phyloP scores from a whole-genome alignment of 2,888 invertebrate species.

The Trachelus tabidus region DNA sequence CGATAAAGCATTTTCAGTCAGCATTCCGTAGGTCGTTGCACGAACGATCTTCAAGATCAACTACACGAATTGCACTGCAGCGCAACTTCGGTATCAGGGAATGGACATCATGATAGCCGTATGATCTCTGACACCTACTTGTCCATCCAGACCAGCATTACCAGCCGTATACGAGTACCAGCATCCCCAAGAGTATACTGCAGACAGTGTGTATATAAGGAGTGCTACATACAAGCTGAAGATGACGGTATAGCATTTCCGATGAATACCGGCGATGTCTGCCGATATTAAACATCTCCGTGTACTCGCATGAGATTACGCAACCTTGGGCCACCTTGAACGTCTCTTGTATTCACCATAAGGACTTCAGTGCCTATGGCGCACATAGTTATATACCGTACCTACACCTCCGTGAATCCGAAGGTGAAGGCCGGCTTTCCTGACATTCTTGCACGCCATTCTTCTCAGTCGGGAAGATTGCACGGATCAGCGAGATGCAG shows the following conservation, averaged over 20 bases:
- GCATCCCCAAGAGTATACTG: background rate
- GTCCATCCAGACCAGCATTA: background rate
- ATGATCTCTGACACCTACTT: slow-evolving; percentile 5
- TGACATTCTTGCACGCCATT: slow-evolving; percentile 4
- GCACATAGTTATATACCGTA: background rate
- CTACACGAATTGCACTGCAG: background rate
- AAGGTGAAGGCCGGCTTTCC: background rate
- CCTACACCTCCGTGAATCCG: background rate
- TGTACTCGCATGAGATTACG: background rate
- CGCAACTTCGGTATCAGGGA: background rate
- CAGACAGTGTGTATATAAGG: background rate
- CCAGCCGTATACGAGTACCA: background rate
- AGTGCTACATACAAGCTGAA: background rate
- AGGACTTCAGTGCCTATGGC: background rate
- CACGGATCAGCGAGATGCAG: slow-evolving; percentile 4
- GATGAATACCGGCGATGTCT: background rate
- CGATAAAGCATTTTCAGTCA: background rate
- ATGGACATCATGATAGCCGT: background rate
- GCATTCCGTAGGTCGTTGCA: background rate
- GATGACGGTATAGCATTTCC: background rate
- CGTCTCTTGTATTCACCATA: background rate
- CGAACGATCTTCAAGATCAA: background rate
- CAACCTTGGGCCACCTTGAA: background rate
- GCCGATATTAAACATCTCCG: background rate
- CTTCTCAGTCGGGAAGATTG: background rate